Conservation (phyloP, 2,888 invertebrate genomes). For the Epiblema foenella region DNA sequence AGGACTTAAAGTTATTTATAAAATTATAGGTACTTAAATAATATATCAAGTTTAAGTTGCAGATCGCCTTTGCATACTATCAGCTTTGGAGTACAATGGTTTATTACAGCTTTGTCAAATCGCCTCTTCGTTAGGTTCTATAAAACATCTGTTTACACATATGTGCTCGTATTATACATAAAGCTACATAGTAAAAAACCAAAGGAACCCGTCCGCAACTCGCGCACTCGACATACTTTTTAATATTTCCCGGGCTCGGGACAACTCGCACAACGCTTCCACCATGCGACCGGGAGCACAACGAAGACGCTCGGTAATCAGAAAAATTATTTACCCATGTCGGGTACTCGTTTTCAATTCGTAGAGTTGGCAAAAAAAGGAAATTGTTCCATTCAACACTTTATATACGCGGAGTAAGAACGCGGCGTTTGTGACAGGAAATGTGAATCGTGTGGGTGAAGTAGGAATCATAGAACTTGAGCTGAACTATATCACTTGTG, state of each 20-base stretch:
- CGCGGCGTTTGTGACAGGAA: background rate
- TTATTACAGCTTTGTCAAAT: too few species aligned
- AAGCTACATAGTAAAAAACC: background rate
- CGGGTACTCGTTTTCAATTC: slow-evolving; percentile 67
- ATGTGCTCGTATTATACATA: too few species aligned
- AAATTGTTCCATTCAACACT: slow-evolving; percentile 9
- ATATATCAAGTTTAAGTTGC: too few species aligned
- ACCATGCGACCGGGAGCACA: slow-evolving; percentile 59
- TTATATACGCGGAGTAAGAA: background rate
- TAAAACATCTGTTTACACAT: too few species aligned
- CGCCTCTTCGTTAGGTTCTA: too few species aligned
- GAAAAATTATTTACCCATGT: slow-evolving; percentile 84
- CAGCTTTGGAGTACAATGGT: too few species aligned
- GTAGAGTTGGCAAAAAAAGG: slow-evolving; percentile 59
- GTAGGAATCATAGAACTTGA: background rate
- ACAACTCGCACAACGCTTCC: slow-evolving; percentile 48
- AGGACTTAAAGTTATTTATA: too few species aligned
- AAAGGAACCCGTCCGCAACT: slow-evolving; percentile 27
- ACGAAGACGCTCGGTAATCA: slow-evolving; percentile 80
- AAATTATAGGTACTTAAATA: too few species aligned
- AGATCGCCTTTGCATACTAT: too few species aligned
- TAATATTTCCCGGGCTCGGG: slow-evolving; percentile 75
- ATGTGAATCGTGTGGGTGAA: background rate
- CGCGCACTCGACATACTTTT: slow-evolving; percentile 58
- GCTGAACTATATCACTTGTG: background rate